Evolutionary conservation across 2,888 invertebrate species (phyloP), one percentile per base, ranked within the genome.

Genomic region (Atethmia centrago): DNA sequence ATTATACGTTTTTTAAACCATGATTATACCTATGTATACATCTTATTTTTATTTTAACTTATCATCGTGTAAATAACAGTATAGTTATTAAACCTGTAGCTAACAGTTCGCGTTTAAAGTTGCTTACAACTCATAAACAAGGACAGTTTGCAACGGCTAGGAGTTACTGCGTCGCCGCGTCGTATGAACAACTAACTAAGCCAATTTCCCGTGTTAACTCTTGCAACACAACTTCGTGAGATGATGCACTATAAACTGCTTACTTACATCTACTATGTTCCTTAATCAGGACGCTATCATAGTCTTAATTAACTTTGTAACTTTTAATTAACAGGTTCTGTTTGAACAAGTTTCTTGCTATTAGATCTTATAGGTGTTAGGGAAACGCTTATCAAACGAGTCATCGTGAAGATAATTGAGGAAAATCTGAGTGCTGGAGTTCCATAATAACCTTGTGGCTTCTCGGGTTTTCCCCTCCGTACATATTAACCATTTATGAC

Each of bases 101-200:
- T 65, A 7, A 25, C 21, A 28, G 47, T 9, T 63, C 53, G 5
- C 58, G 28, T 45, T 69, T 49, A 36, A 56, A 74, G 51, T 82
- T 65, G 31, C 42, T 66, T 1, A 25, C 3, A 49, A 49, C 40
- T 74, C 49, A 53, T 51, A 69, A 66, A 64, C 56, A 47, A 40
- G n/a, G 62, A 75, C 75, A 80, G 74, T 71, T 83, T 69, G 55
- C 55, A 53, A 5, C 19, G 10, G 16, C 59, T 31, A 25, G 25
- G n/a, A 74, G 66, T 55, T 62, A 25, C 31, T 78, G 19, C 67
- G 61, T 59, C 76, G 55, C 31, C 73, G 19, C 67, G 61, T 59
- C 76, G 55, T 40, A 49, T 51, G 53, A 69, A 65, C 73, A 59
- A 68, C 71, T 72, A 77, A 82, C 82, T 77, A 58, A 74, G 21